These are phyloP conservation scores for Chrysochloris asiatica DNA, from an alignment of 2,113 vertebrate genomes.

Conservation along the genomic window DNA sequence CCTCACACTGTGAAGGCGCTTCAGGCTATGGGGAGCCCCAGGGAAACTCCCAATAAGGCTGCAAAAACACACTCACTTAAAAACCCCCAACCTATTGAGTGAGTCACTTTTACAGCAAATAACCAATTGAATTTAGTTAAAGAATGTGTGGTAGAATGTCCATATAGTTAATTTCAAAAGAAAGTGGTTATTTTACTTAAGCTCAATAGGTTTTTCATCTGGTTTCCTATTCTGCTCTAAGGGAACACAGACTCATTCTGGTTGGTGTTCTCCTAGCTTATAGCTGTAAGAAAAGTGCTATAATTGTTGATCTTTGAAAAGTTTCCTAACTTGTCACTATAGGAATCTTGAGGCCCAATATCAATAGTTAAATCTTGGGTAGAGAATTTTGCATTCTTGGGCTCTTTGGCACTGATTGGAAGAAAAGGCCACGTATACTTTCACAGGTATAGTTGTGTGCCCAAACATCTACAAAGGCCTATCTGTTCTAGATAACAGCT, in stretches of 20 bases:
- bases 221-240: background rate
- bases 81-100: background rate
- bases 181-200: slow-evolving; percentile 28
- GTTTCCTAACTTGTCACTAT: slow-evolving; percentile 61
- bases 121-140: background rate
- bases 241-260: background rate
- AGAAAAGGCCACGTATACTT: slow-evolving; percentile 66
- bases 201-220: background rate
- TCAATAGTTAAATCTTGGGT: slow-evolving; percentile 37
- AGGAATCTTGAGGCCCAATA: slow-evolving; percentile 60
- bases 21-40: slow-evolving; percentile 5
- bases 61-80: background rate
- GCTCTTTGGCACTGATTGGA: background rate
- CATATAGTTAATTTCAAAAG: slow-evolving; percentile 5
- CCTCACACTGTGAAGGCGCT: background rate
- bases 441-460: slow-evolving; percentile 42
- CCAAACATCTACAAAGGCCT: background rate
- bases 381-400: slow-evolving; percentile 72
- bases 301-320: slow-evolving; percentile 63
- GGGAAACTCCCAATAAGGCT: background rate
- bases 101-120: slow-evolving; percentile 13
- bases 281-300: background rate
- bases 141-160: background rate
- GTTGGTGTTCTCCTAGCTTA: background rate
- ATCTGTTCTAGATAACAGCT: background rate